Evolutionary conservation across 2,113 vertebrate species (phyloP).

Genomic region (Pituophis catenifer): DNA sequence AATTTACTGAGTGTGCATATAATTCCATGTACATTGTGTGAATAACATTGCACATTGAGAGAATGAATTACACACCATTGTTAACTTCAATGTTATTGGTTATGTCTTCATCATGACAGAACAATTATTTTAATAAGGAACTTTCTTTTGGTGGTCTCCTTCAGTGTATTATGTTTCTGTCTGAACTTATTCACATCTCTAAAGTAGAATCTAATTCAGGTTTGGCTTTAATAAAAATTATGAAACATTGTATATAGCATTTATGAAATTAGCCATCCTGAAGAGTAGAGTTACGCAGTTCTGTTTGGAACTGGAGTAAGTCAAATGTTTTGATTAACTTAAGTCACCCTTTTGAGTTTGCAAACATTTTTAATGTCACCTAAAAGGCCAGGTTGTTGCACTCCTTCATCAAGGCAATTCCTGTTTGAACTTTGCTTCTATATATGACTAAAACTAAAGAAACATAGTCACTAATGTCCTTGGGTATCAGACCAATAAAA

Average conservation of each 20-base stretch:
- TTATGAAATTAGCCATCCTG: not conserved
- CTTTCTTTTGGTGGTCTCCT: not conserved
- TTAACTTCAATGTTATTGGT: not conserved
- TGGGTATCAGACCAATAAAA: not conserved
- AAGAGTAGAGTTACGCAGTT: not conserved
- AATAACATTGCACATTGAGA: not conserved
- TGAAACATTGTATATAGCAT: not conserved
- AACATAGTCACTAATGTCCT: slow-evolving; percentile 20
- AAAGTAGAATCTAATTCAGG: slow-evolving; percentile 6
- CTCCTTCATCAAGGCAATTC: not conserved
- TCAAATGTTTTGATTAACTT: not conserved
- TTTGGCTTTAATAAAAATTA: not conserved
- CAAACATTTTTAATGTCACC: not conserved
- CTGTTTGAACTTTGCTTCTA: not conserved
- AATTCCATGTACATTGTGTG: not conserved
- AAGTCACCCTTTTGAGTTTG: not conserved
- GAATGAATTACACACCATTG: not conserved
- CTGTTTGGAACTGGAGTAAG: not conserved
- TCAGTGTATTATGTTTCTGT: not conserved
- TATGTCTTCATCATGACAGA: not conserved
- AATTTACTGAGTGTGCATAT: not conserved
- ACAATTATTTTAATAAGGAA: not conserved
- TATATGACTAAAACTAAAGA: not conserved
- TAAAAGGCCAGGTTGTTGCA: not conserved
- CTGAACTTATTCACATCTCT: not conserved